phyloP scores from a whole-genome alignment of 2,113 vertebrate genomes.

The Nesoenas mayeri region DNA sequence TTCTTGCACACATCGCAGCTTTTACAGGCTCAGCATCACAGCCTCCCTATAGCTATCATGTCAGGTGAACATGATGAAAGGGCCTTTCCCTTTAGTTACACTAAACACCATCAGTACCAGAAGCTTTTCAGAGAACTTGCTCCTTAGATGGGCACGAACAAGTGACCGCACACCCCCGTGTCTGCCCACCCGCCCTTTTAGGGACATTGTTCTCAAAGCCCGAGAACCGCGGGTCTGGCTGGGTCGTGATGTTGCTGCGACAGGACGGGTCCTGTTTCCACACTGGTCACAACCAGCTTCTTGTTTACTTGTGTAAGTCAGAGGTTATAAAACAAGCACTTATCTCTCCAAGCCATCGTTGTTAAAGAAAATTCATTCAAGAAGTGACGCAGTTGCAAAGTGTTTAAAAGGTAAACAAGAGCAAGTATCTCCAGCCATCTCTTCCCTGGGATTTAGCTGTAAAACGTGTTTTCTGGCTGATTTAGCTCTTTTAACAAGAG shows the following conservation, averaged over 20 bases:
- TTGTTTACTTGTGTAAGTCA: neutral
- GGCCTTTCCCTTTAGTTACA: neutral
- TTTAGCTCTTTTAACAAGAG: neutral
- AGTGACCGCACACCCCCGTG: neutral
- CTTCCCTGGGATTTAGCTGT: neutral
- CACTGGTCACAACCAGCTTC: neutral
- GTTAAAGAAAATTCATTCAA: neutral
- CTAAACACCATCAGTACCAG: neutral
- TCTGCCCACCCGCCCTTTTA: neutral
- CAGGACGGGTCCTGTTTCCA: neutral
- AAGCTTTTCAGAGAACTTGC: neutral
- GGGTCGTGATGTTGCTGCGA: neutral
- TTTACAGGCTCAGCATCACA: neutral
- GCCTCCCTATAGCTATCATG: neutral
- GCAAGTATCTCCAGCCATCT: neutral
- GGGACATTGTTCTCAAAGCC: neutral
- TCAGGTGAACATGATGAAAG: fast-evolving
- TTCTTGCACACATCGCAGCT: neutral
- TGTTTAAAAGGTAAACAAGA: neutral
- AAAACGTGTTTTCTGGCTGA: constrained; percentile 4
- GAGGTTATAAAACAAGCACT: neutral
- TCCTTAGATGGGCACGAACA: neutral
- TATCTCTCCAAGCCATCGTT: neutral
- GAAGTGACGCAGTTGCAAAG: neutral
- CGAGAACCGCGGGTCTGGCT: neutral